These are phyloP conservation scores for Syndactyla subalaris DNA, from an alignment of 2,797 vertebrate genomes.

Conservation along the genomic window DNA sequence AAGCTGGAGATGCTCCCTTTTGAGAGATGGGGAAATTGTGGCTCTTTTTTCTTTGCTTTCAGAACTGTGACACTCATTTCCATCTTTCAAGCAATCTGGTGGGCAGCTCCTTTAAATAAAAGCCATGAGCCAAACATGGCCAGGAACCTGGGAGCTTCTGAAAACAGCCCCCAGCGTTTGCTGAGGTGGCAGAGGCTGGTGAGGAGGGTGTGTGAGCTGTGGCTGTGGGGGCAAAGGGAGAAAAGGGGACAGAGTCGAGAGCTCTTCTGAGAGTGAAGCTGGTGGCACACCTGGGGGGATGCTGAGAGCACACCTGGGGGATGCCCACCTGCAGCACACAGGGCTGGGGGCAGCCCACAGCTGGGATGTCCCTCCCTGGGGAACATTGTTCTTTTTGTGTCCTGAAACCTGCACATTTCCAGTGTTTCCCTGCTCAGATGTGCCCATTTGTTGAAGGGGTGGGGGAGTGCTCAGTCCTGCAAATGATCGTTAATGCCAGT, in stretches of 20 bases:
- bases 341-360: not conserved
- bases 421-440: not conserved
- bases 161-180: not conserved
- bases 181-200: not conserved
- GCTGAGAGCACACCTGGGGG: not conserved
- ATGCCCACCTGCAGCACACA: not conserved
- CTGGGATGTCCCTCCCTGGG: not conserved
- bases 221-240: not conserved
- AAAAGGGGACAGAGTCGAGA: not conserved
- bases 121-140: not conserved
- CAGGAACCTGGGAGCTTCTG: not conserved
- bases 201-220: not conserved
- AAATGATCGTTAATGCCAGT: constrained; percentile 45
- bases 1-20: not conserved
- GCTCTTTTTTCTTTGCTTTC: not conserved
- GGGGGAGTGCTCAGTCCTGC: not conserved
- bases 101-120: not conserved
- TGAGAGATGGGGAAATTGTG: not conserved
- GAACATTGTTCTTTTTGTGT: not conserved
- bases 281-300: not conserved
- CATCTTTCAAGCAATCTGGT: not conserved
- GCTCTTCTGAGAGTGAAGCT: not conserved
- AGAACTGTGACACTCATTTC: not conserved
- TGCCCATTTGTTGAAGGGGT: not conserved
- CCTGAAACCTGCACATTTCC: not conserved